These are phyloP conservation scores for Zaprionus gabonicus DNA, from an alignment of 1,140 invertebrate species.

Conservation along the genomic window DNA sequence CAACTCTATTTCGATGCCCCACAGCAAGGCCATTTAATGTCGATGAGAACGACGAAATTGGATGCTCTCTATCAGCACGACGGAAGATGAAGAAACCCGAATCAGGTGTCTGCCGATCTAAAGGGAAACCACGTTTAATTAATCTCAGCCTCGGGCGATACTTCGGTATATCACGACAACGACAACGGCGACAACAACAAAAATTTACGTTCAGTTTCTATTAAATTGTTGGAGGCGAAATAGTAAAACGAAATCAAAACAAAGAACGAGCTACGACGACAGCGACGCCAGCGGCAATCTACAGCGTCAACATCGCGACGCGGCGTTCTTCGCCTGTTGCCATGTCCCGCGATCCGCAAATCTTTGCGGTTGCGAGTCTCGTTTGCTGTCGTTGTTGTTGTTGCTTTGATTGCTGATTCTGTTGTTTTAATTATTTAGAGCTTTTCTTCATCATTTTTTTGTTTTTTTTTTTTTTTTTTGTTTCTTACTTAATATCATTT, in stretches of 20 bases:
- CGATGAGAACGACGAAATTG: conserved; percentile 8
- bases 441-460: background rate
- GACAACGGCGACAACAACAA: conserved; percentile 1
- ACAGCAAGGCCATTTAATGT: conserved; percentile 23
- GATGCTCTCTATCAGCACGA: background rate
- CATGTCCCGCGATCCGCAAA: conserved; percentile 2
- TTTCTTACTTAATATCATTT: conserved; percentile 42
- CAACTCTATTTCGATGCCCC: background rate
- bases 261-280: conserved; percentile 13
- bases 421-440: conserved; percentile 22
- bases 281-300: background rate
- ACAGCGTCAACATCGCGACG: background rate
- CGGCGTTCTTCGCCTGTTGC: conserved; percentile 2
- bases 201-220: conserved; percentile 13
- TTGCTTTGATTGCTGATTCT: conserved; percentile 21
- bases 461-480: no score
- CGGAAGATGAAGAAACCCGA: background rate
- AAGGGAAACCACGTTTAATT: conserved; percentile 6
- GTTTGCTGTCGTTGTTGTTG: background rate
- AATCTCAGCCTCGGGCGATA: conserved; percentile 1
- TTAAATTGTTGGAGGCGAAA: background rate
- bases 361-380: background rate
- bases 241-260: conserved; percentile 20
- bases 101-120: background rate
- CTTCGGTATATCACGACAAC: background rate